A percentile compares a stretch with the other conserved stretches of the same genome.
These are phyloP conservation scores for Episyrphus balteatus DNA, from an alignment of 1,140 invertebrate genomes.

Conservation along the genomic window DNA sequence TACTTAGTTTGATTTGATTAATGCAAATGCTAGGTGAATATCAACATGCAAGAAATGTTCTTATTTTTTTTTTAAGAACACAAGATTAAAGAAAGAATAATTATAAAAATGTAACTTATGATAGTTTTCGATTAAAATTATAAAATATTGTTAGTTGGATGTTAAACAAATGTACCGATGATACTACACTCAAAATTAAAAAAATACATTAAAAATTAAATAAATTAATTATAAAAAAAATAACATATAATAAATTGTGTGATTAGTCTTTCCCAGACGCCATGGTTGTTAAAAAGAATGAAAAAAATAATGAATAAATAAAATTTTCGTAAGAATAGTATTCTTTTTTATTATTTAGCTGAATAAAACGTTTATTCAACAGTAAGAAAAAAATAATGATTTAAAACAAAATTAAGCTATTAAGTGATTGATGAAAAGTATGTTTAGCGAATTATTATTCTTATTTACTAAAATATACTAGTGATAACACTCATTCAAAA, in stretches of 20 bases:
- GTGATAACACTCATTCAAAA: too few species aligned
- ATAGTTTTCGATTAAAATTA: background rate
- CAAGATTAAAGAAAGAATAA: background rate
- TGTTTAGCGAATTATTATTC: too few species aligned
- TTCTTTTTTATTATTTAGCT: too few species aligned
- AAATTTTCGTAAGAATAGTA: too few species aligned
- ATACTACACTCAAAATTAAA: background rate
- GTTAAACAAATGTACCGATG: background rate
- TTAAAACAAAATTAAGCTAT: too few species aligned
- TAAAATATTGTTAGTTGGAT: background rate
- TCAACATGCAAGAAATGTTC: too few species aligned
- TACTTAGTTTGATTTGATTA: too few species aligned
- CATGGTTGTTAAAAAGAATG: slow-evolving; percentile 14
- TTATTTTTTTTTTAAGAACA: background rate
- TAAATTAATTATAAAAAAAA: background rate
- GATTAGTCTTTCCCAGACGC: slow-evolving; percentile 37
- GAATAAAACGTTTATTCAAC: too few species aligned
- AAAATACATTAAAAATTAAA: background rate
- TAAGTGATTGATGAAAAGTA: too few species aligned
- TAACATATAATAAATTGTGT: slow-evolving; percentile 15
- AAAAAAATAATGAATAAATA: background rate
- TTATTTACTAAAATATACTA: too few species aligned
- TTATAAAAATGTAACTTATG: slow-evolving; percentile 1
- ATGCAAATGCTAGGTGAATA: too few species aligned
- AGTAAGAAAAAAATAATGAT: too few species aligned